Evolutionary conservation across 2,888 invertebrate genomes (phyloP).

Genomic region (Mongoloraphidia duomilia): DNA sequence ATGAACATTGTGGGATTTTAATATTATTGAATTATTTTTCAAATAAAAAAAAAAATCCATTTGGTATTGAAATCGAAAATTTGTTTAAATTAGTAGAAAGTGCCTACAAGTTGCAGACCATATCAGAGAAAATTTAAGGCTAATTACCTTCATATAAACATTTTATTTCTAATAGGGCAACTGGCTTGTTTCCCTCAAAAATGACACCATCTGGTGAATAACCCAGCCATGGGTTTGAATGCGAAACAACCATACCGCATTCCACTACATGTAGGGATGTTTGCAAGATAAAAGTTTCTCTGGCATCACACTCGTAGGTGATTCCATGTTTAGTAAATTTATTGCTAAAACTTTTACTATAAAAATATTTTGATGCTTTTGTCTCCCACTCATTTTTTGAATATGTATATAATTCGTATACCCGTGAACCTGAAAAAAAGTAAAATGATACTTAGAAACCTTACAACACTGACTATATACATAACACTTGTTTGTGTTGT

Average conservation of each 20-base stretch:
- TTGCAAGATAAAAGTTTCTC: slow-evolving; percentile 5
- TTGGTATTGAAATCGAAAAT: no score
- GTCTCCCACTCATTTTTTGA: slow-evolving; percentile 8
- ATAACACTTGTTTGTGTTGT: no score
- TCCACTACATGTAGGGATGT: slow-evolving; percentile 3
- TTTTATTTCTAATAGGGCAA: slow-evolving; percentile 10
- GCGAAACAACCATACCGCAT: slow-evolving; percentile 8
- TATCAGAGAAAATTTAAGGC: no score
- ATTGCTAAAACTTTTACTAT: slow-evolving; percentile 7
- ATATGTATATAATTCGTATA: slow-evolving; percentile 9
- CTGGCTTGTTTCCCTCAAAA: slow-evolving; percentile 7
- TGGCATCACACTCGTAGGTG: slow-evolving; percentile 5
- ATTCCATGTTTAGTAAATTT: slow-evolving; percentile 9
- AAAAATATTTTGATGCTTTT: slow-evolving; percentile 10
- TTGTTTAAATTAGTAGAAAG: no score
- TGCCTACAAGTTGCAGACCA: no score
- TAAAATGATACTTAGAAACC: no score
- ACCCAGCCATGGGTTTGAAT: slow-evolving; percentile 9
- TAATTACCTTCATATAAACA: slow-evolving; percentile 9
- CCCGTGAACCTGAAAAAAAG: slow-evolving; percentile 9
- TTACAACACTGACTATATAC: no score
- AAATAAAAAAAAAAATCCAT: no score
- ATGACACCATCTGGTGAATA: slow-evolving; percentile 10
- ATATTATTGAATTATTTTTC: no score
- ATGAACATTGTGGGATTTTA: no score